Evolutionary conservation across 2,888 invertebrate genomes (phyloP), one percentile per base, ranked within the genome.

Genomic region (Eutolmus rufibarbis): DNA sequence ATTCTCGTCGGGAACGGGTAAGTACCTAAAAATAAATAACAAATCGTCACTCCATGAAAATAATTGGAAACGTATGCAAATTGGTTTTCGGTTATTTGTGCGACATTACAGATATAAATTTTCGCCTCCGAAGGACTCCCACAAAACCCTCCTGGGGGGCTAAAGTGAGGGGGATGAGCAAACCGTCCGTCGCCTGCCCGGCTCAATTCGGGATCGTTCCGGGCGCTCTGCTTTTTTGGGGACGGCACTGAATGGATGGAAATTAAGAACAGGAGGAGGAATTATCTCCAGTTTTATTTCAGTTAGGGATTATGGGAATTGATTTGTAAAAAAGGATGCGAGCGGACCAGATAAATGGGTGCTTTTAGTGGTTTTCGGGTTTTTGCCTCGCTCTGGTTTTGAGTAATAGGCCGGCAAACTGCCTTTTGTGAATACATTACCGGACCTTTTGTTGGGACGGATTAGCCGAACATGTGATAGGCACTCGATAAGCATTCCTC

Each of bases 61-160:
- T 84, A 84, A 84, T 84, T 84, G 74, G 84, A 84, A 84, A 66
- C 66, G 84, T 84, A 84, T 84, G 84, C 84, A 84, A 84, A 84
- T 84, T 66, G 37, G 84, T 84, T 84, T 84, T 57, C 31, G 66
- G 74, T 84, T 84, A 84, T 66, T 66, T 84, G 84, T 51, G 81
- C 23, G 81, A 81, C 81, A 81, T 51, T 56, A 81, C 51, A 37
- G 81, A 81, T 81, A 56, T 56, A 56, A 56, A 81, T 81, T 51
- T 51, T 56, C 56, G 81, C 28, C 31, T 56, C 51, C 56, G 56
- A 81, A 81, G n/a, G 56, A 28, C 40, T 81, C 66, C 28, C 66
- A 23, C 66, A 28, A 12, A 12, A 56, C 14, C 28, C 23, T 66
- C 23, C 3, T 12, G 56, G 66, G 28, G 19, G 56, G 56, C 19